These are phyloP conservation scores for Rhagoletis pomonella DNA, from an alignment of 1,140 invertebrate species.

Conservation along the genomic window DNA sequence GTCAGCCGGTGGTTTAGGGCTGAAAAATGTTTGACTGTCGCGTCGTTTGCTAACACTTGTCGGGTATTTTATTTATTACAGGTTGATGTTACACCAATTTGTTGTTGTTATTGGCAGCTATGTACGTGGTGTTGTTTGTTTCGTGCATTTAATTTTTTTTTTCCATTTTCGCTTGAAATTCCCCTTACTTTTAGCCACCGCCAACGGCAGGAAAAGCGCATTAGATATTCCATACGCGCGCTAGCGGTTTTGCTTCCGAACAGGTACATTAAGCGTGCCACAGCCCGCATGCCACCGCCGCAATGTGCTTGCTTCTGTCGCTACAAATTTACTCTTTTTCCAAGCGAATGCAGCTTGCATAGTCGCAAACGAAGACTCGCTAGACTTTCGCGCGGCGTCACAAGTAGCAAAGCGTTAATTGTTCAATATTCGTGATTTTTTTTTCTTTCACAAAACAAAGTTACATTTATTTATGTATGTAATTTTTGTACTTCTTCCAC, in stretches of 20 bases:
- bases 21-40: not conserved
- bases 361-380: not conserved
- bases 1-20: not conserved
- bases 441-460: not conserved
- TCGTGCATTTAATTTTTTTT: no score
- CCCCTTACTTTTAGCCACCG: no score
- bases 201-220: conserved; percentile 17
- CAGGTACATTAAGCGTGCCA: conserved; percentile 50
- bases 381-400: not conserved
- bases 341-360: no score
- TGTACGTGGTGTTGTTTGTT: conserved; percentile 28
- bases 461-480: no score
- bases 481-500: not conserved
- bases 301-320: not conserved
- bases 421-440: not conserved
- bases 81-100: not conserved
- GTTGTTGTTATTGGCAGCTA: no score
- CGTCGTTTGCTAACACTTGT: not conserved
- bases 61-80: not conserved
- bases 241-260: conserved; percentile 26
- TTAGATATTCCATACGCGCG: conserved; percentile 42
- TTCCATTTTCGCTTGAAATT: not conserved
- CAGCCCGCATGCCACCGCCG: conserved; percentile 40
- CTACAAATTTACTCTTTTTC: not conserved
- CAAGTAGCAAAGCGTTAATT: not conserved